These are phyloP conservation scores for Drosophila lini DNA, from an alignment of 1,140 invertebrate genomes.

Conservation along the genomic window DNA sequence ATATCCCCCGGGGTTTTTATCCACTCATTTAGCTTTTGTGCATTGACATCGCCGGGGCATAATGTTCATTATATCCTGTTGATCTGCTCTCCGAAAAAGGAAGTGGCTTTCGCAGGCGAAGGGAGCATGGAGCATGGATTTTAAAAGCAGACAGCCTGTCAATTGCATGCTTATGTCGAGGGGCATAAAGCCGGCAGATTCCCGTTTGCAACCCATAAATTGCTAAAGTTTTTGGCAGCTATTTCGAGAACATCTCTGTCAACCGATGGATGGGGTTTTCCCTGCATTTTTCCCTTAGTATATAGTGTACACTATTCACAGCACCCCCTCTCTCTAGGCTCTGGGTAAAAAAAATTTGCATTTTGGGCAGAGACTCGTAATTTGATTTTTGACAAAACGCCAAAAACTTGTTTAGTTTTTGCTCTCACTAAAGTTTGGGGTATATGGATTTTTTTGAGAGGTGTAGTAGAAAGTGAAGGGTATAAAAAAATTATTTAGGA, in stretches of 20 bases:
- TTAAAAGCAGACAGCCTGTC: conserved; percentile 49
- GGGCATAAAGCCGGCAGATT: conserved; percentile 14
- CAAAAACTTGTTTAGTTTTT: conserved; percentile 49
- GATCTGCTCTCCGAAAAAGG: conserved; percentile 70
- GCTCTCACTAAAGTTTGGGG: conserved; percentile 18
- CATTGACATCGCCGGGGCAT: conserved; percentile 61
- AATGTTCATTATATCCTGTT: conserved; percentile 81
- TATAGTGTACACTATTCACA: background rate
- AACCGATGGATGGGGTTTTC: conserved; percentile 7
- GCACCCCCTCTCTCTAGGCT: background rate
- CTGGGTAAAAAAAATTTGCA: conserved; percentile 47
- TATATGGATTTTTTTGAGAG: background rate
- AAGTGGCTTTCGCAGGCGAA: conserved; percentile 25
- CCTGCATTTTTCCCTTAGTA: background rate
- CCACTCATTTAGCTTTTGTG: conserved; percentile 71
- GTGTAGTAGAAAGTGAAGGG: background rate
- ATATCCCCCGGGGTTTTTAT: conserved; percentile 59
- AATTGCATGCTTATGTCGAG: conserved; percentile 53
- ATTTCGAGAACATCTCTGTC: conserved; percentile 38
- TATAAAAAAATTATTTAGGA: background rate
- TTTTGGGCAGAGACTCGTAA: conserved; percentile 53
- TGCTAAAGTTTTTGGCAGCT: conserved; percentile 57
- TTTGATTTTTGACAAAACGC: conserved; percentile 62
- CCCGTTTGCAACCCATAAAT: conserved; percentile 53
- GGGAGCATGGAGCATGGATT: conserved; percentile 27